These are phyloP conservation scores for Peromyscus leucopus DNA, from an alignment of 2,113 vertebrate species.

Conservation along the genomic window DNA sequence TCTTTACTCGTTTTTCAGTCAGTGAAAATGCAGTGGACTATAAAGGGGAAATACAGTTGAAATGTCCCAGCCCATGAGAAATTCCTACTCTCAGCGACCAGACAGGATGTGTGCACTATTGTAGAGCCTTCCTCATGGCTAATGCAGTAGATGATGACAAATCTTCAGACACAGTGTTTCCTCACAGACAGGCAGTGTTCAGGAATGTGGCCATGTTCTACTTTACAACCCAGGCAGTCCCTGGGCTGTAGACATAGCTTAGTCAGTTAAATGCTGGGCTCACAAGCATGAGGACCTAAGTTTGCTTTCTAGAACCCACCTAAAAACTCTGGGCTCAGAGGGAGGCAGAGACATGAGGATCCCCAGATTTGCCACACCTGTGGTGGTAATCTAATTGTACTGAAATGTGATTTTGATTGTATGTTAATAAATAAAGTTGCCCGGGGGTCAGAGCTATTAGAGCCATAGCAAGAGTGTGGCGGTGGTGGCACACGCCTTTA, in stretches of 20 bases:
- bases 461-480: no score
- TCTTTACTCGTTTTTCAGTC: constrained; percentile 17
- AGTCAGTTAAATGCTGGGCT: background rate
- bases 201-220: constrained; percentile 18
- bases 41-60: constrained; percentile 61
- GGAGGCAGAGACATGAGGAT: background rate
- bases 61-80: constrained; percentile 52
- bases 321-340: background rate
- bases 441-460: no score
- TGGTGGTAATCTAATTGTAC: no score
- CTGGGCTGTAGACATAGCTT: background rate
- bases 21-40: constrained; percentile 20
- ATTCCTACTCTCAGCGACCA: constrained; percentile 68
- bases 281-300: background rate
- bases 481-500: no score
- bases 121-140: constrained; percentile 71
- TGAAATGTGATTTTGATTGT: no score
- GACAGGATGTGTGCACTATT: constrained; percentile 63
- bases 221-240: constrained; percentile 1
- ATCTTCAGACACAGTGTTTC: constrained; percentile 75
- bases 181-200: background rate
- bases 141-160: constrained; percentile 81
- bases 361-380: background rate
- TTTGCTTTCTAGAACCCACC: background rate
- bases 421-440: no score